Evolutionary conservation across 2,888 invertebrate genomes (phyloP).

Genomic region (Rhagium mordax): DNA sequence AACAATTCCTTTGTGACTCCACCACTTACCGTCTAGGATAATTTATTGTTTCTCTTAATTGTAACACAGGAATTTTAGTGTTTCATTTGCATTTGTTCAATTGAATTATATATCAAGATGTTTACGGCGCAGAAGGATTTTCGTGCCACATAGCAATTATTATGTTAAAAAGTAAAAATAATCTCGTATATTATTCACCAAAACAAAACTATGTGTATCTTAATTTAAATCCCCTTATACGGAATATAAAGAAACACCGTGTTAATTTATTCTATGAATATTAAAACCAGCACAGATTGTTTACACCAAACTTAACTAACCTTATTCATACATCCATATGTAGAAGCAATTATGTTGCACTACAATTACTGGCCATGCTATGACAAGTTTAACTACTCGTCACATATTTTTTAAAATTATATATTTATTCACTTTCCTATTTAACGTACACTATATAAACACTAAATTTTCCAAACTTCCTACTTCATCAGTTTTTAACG

Average conservation of each 20-base stretch:
- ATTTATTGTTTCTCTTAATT: neutral
- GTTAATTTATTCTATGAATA: slow-evolving; percentile 32
- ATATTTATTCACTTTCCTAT: too few species aligned
- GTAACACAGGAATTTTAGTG: too few species aligned
- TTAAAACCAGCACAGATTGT: neutral
- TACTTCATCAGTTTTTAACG: too few species aligned
- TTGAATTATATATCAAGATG: neutral
- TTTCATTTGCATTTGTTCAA: too few species aligned
- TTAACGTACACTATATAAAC: too few species aligned
- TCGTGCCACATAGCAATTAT: neutral
- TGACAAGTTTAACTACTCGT: too few species aligned
- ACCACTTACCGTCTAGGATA: too few species aligned
- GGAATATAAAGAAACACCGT: slow-evolving; percentile 20
- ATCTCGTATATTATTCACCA: neutral
- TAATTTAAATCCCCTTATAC: slow-evolving; percentile 21
- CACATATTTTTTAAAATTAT: too few species aligned
- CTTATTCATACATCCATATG: neutral
- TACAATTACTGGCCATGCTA: too few species aligned
- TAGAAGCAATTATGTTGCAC: too few species aligned
- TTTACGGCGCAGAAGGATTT: neutral
- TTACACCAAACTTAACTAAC: neutral
- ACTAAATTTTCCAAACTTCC: too few species aligned
- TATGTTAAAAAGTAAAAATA: neutral
- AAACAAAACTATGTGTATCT: neutral
- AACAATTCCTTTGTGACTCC: too few species aligned